phyloP scores from a whole-genome alignment of 2,888 invertebrate species.

The Andrena hattorfiana region DNA sequence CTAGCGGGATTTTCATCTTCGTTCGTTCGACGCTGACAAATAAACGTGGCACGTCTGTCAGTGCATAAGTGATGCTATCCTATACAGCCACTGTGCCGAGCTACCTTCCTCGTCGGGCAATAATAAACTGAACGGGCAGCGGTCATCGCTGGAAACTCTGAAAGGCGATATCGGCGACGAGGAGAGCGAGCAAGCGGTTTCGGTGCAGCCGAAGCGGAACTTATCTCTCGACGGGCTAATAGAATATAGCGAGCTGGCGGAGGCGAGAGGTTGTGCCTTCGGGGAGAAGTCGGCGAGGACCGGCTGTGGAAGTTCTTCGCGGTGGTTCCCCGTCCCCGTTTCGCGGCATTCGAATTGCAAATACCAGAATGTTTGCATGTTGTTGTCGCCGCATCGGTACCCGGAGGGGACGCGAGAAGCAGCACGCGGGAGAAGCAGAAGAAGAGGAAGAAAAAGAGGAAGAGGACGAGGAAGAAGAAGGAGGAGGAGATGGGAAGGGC shows the following conservation, averaged over 20 bases:
- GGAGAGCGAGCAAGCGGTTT: background rate
- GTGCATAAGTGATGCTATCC: too few relatives aligned
- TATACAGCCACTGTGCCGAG: background rate
- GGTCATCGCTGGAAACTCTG: background rate
- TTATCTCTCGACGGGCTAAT: conserved; percentile 81
- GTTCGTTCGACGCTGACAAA: too few relatives aligned
- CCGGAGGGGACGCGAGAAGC: conserved; percentile 71
- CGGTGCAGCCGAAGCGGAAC: conserved; percentile 75
- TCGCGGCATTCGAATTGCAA: conserved; percentile 85
- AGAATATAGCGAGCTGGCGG: conserved; percentile 76
- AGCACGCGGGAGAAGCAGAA: conserved; percentile 51
- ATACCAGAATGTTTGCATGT: conserved; percentile 85
- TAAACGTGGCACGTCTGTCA: too few relatives aligned
- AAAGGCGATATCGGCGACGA: conserved; percentile 10
- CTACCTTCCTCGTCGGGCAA: background rate
- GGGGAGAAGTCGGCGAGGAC: conserved; percentile 46
- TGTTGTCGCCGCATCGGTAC: conserved; percentile 84
- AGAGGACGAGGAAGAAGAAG: conserved; percentile 44
- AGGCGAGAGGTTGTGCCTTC: conserved; percentile 44
- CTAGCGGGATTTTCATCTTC: conserved; percentile 7
- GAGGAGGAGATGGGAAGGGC: conserved; percentile 49
- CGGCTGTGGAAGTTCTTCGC: conserved; percentile 61
- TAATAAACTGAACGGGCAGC: background rate
- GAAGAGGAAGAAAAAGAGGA: conserved; percentile 47
- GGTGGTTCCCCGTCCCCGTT: conserved; percentile 77